Percentiles rank a stretch among this genome's conserved stretches.
These are phyloP conservation scores for Philereme vetulata DNA, from an alignment of 2,888 invertebrate genomes.

Conservation along the genomic window DNA sequence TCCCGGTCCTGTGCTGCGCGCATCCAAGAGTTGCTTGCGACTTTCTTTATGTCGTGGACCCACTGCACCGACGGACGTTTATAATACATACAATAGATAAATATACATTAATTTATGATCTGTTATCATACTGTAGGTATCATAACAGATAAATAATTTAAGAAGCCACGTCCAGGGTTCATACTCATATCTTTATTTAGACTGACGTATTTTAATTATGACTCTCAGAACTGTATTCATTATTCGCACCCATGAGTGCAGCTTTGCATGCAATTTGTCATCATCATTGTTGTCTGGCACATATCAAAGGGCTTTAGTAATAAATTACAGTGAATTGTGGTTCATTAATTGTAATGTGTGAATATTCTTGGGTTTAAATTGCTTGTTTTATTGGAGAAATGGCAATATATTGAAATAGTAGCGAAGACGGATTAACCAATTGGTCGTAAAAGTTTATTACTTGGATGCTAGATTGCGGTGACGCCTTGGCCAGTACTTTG, in stretches of 20 bases:
- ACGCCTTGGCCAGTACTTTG: not conserved
- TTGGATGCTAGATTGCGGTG: conserved; percentile 7
- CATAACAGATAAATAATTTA: too few species aligned
- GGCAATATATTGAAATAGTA: conserved; percentile 12
- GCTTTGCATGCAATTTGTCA: conserved; percentile 38
- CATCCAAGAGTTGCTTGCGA: too few species aligned
- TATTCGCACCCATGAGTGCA: conserved; percentile 28
- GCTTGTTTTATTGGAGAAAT: conserved; percentile 16
- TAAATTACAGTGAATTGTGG: conserved; percentile 24
- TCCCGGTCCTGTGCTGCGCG: too few species aligned
- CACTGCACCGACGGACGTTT: too few species aligned
- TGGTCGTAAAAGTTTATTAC: conserved; percentile 5
- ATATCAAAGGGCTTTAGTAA: conserved; percentile 21
- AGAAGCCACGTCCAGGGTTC: conserved; percentile 8
- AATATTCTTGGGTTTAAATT: conserved; percentile 20
- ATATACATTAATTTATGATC: too few species aligned
- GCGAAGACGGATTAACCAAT: conserved; percentile 1
- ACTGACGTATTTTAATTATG: not conserved
- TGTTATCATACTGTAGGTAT: too few species aligned
- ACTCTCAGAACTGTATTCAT: conserved; percentile 21
- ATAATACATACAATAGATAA: too few species aligned
- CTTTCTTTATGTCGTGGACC: too few species aligned
- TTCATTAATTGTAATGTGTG: conserved; percentile 27
- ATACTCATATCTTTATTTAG: not conserved
- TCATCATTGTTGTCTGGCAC: conserved; percentile 37